Evolutionary conservation across 2,113 vertebrate species (phyloP).

Genomic region (Raja brachyura): DNA sequence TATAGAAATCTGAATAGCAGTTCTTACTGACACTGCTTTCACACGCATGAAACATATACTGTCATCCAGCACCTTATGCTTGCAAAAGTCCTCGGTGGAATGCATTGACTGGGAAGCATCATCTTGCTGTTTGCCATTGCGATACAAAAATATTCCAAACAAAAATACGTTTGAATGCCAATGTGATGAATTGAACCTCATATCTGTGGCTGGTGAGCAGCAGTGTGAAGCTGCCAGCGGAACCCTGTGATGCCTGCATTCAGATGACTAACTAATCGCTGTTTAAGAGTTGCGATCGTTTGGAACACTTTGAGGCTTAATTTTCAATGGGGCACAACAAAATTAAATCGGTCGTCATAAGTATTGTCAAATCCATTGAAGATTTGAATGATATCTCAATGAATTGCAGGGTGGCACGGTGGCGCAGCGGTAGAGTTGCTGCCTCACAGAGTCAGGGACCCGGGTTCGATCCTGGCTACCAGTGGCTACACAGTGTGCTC

Average conservation of each 20-base stretch:
- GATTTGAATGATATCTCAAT: neutral
- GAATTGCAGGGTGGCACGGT: too few species aligned
- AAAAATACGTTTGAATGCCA: conserved; percentile 31
- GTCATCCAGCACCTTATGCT: conserved; percentile 25
- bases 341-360: neutral
- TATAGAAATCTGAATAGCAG: conserved; percentile 31
- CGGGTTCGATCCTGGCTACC: too few species aligned
- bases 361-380: neutral
- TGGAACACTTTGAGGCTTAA: neutral
- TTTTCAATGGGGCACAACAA: neutral
- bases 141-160: conserved; percentile 25
- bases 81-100: conserved; percentile 9
- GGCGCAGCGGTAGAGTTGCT: too few species aligned
- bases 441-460: too few species aligned
- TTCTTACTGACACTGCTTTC: conserved; percentile 3
- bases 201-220: conserved; percentile 25
- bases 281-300: neutral
- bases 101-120: conserved; percentile 32
- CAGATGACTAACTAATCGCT: neutral
- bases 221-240: conserved; percentile 4
- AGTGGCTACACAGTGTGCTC: too few species aligned
- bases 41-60: conserved; percentile 35
- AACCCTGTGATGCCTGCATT: neutral
- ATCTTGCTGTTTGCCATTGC: conserved; percentile 19
- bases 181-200: conserved; percentile 18